phyloP scores from a whole-genome alignment of 1,140 invertebrate genomes.

The Batillaria attramentaria region DNA sequence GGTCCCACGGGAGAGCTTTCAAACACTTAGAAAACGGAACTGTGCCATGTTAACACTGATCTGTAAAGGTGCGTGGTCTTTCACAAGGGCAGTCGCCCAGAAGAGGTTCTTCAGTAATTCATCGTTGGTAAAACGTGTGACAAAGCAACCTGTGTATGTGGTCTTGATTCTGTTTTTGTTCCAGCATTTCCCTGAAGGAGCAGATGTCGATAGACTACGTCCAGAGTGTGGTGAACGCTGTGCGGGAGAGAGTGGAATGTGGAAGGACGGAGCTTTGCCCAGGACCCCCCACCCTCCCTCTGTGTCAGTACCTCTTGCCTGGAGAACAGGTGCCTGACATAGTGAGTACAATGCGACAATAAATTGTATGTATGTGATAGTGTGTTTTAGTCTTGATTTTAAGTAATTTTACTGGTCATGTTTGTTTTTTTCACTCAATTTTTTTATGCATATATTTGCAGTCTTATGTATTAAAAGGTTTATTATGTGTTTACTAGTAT shows the following conservation, averaged over 20 bases:
- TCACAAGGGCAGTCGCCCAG: too few relatives aligned
- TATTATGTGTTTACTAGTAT: too few relatives aligned
- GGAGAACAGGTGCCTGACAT: slow-evolving; percentile 50
- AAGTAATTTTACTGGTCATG: too few relatives aligned
- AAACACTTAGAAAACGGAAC: too few relatives aligned
- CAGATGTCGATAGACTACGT: slow-evolving; percentile 83
- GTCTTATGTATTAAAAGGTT: too few relatives aligned
- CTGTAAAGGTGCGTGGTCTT: too few relatives aligned
- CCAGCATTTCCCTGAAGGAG: slow-evolving; percentile 78
- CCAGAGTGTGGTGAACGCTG: slow-evolving; percentile 73
- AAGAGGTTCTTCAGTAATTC: too few relatives aligned
- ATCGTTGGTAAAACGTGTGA: too few relatives aligned
- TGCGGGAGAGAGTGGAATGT: slow-evolving; percentile 62
- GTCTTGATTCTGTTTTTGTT: slow-evolving; percentile 31
- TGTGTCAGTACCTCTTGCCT: slow-evolving; percentile 76
- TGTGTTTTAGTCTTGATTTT: too few relatives aligned
- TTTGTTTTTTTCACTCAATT: background rate
- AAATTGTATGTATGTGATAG: too few relatives aligned
- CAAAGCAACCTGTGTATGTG: slow-evolving; percentile 6
- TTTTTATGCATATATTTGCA: background rate
- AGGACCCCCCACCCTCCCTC: slow-evolving; percentile 46
- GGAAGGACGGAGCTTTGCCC: slow-evolving; percentile 44
- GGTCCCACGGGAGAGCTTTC: too few relatives aligned
- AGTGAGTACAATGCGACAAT: slow-evolving; percentile 71
- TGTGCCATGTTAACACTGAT: too few relatives aligned